phyloP scores from a whole-genome alignment of 2,113 vertebrate genomes.

The Orientallactaga bullata region DNA sequence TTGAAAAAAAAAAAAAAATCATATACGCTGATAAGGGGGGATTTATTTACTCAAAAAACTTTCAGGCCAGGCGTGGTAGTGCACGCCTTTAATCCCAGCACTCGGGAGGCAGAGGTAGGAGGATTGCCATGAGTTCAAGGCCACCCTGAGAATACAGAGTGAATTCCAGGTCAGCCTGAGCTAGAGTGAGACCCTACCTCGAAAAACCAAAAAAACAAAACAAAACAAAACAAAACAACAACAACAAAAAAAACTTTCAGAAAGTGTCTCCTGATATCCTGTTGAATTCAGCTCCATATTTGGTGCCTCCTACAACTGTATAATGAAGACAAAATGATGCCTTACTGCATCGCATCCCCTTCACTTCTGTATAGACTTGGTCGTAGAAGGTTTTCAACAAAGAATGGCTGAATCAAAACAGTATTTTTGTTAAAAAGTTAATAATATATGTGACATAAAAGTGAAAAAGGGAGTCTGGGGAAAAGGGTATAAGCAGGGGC shows the following conservation, averaged over 20 bases:
- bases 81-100: too few species aligned
- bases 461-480: background rate
- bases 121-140: too few species aligned
- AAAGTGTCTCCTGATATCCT: background rate
- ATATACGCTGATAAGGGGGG: background rate
- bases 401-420: background rate
- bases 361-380: background rate
- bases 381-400: slow-evolving; percentile 16
- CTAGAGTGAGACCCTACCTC: too few species aligned
- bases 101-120: too few species aligned
- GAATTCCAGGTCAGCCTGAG: too few species aligned
- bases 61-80: too few species aligned
- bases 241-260: too few species aligned
- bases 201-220: too few species aligned
- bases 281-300: background rate
- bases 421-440: background rate
- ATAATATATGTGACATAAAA: background rate
- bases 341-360: background rate
- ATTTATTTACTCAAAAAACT: background rate
- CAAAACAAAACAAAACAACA: too few species aligned
- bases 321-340: background rate
- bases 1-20: background rate
- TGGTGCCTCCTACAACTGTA: background rate
- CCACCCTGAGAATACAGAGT: too few species aligned
- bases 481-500: too few species aligned